Conservation (phyloP, 2,797 vertebrate species). For the Anas bahamensis region DNA sequence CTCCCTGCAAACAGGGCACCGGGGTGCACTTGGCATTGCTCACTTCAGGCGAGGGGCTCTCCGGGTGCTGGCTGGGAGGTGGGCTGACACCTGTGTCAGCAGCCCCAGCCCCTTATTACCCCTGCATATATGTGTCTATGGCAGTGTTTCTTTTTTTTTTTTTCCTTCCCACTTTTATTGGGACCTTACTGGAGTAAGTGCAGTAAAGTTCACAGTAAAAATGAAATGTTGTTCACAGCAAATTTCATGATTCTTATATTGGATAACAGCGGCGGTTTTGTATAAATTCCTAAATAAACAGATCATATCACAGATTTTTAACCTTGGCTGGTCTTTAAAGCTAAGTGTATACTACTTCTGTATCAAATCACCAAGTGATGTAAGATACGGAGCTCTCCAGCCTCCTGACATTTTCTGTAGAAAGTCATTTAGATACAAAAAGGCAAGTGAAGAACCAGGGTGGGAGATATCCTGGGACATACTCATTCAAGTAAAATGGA, state of each 20-base stretch:
- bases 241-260: slow-evolving; percentile 3
- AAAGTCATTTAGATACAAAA: background rate
- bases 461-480: background rate
- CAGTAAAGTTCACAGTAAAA: slow-evolving; percentile 38
- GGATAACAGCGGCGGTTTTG: background rate
- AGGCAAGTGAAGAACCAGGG: background rate
- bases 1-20: background rate
- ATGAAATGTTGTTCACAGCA: background rate
- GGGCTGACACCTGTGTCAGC: no score
- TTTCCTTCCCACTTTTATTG: background rate
- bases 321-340: background rate
- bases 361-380: background rate
- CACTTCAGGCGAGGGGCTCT: background rate
- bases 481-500: background rate
- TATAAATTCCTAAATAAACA: slow-evolving; percentile 41
- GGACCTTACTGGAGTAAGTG: slow-evolving; percentile 9
- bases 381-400: background rate
- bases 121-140: background rate
- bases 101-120: background rate
- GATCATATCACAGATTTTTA: background rate
- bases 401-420: background rate
- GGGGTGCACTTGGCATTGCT: background rate
- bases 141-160: background rate
- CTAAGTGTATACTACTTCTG: background rate
- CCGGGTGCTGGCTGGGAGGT: no score